Conservation (phyloP, 1,140 invertebrate species). For the Chlorops oryzae region DNA sequence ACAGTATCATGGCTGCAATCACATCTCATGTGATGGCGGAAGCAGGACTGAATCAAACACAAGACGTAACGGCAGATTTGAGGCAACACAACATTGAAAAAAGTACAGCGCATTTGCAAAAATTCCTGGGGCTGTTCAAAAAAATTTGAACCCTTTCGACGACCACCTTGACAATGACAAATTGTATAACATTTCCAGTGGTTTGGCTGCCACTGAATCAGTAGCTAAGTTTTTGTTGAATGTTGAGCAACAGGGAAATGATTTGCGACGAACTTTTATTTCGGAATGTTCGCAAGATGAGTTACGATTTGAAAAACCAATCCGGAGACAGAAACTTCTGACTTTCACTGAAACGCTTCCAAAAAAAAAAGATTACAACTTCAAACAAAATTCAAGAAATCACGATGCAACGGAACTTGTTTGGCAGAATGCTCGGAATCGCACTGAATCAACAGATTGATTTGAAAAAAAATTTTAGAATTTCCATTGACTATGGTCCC, state of each 20-base stretch:
- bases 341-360: background rate
- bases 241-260: too few relatives aligned
- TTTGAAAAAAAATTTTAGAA: background rate
- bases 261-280: too few relatives aligned
- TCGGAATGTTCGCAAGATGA: background rate
- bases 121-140: background rate
- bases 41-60: background rate
- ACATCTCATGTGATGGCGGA: background rate
- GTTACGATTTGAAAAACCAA: background rate
- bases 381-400: background rate
- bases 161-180: background rate
- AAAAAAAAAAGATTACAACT: background rate
- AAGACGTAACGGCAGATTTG: background rate
- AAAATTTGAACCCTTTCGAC: background rate
- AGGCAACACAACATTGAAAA: background rate
- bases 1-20: conserved; percentile 12
- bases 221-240: too few relatives aligned
- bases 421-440: background rate
- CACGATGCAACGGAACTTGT: background rate
- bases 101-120: background rate
- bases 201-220: too few relatives aligned
- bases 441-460: background rate
- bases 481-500: background rate
- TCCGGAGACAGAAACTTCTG: background rate
- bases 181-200: background rate